Conservation (phyloP, 2,888 invertebrate genomes). For the Apamea monoglypha region DNA sequence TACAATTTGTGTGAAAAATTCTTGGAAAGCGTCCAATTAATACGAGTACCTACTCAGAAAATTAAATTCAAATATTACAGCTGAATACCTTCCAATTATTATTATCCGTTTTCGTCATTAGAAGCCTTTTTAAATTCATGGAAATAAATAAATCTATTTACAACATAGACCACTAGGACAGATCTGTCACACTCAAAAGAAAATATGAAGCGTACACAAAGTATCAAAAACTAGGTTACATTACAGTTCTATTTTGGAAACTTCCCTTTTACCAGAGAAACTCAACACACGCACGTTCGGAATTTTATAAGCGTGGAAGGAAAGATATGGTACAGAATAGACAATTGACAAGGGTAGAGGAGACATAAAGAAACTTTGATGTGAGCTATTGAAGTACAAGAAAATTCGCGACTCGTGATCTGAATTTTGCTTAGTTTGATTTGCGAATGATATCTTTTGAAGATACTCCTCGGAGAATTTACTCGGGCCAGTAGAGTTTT, state of each 20-base stretch:
- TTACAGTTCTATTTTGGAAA: slow-evolving; percentile 60
- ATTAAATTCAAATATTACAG: background rate
- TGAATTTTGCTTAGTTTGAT: slow-evolving; percentile 79
- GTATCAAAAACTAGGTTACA: slow-evolving; percentile 61
- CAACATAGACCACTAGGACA: background rate
- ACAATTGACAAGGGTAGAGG: slow-evolving; percentile 83
- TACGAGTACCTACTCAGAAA: no score
- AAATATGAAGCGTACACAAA: slow-evolving; percentile 46
- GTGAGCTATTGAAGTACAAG: slow-evolving; percentile 80
- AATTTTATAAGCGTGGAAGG: slow-evolving; percentile 67
- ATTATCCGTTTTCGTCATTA: background rate
- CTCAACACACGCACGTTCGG: slow-evolving; percentile 54
- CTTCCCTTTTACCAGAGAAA: slow-evolving; percentile 57
- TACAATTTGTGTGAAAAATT: background rate
- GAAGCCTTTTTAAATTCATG: background rate
- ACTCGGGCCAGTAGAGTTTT: slow-evolving; percentile 60
- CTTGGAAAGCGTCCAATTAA: background rate
- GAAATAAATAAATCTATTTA: background rate
- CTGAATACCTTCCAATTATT: background rate
- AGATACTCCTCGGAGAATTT: slow-evolving; percentile 64
- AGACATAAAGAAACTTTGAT: slow-evolving; percentile 82
- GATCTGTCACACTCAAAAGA: slow-evolving; percentile 32
- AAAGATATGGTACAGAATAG: slow-evolving; percentile 78
- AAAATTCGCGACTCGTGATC: slow-evolving; percentile 80
- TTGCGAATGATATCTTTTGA: slow-evolving; percentile 74